These are phyloP conservation scores for Thumatha senex DNA, from an alignment of 2,888 invertebrate species.

Conservation along the genomic window DNA sequence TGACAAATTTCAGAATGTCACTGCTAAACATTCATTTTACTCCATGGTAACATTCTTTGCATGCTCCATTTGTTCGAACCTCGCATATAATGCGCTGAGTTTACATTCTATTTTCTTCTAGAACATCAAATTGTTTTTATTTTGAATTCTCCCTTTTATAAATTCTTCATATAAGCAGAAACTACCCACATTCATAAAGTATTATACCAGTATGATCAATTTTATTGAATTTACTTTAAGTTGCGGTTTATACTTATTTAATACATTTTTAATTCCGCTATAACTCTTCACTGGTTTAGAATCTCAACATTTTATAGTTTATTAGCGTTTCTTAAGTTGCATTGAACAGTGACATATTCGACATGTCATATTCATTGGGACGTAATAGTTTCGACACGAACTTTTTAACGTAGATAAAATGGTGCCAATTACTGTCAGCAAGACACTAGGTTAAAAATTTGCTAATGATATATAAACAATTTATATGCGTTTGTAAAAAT, in stretches of 20 bases:
- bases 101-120: neutral
- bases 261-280: constrained; percentile 56
- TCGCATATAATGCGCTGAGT: no score
- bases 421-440: constrained; percentile 68
- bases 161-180: neutral
- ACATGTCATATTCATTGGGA: constrained; percentile 25
- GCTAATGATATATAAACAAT: constrained; percentile 47
- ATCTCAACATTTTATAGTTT: constrained; percentile 67
- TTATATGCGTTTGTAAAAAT: constrained; percentile 64
- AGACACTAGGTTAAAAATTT: constrained; percentile 54
- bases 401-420: constrained; percentile 44
- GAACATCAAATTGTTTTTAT: neutral
- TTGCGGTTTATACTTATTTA: constrained; percentile 80
- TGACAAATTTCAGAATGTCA: no score
- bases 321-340: constrained; percentile 63
- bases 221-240: constrained; percentile 56
- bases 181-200: neutral
- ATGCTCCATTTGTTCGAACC: no score
- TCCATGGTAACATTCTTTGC: no score
- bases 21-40: no score
- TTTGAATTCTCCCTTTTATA: neutral
- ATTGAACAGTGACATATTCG: constrained; percentile 36
- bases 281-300: constrained; percentile 67
- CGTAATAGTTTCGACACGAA: constrained; percentile 37
- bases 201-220: constrained; percentile 52